phyloP scores from a whole-genome alignment of 2,888 invertebrate genomes.

The Pollenia griseotomentosa region DNA sequence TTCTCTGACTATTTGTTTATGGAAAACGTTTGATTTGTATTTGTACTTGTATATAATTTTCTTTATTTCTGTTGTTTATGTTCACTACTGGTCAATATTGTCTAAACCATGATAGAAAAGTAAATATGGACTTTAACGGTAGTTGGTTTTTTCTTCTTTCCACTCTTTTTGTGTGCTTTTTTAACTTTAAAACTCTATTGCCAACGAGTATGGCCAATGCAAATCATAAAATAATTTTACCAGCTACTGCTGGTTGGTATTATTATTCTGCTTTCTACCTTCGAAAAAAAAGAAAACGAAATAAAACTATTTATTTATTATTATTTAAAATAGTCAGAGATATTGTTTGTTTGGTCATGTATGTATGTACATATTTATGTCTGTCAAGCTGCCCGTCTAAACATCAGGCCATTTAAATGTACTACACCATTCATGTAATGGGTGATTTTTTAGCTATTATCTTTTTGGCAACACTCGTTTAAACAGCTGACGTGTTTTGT shows the following conservation, averaged over 20 bases:
- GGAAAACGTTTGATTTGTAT: slow-evolving; percentile 41
- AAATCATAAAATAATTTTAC: slow-evolving; percentile 55
- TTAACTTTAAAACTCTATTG: slow-evolving; percentile 20
- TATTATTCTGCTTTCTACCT: slow-evolving; percentile 35
- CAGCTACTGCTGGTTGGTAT: slow-evolving; percentile 41
- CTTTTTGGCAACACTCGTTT: too few species aligned
- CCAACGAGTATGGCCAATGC: slow-evolving; percentile 52
- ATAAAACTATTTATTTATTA: slow-evolving; percentile 49
- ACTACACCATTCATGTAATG: background rate
- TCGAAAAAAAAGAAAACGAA: background rate
- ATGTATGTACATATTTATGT: background rate
- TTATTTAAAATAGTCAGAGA: slow-evolving; percentile 56
- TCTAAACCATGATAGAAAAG: slow-evolving; percentile 59
- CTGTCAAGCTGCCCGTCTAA: background rate
- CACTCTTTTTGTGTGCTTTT: background rate
- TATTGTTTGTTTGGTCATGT: slow-evolving; percentile 49
- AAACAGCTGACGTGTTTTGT: too few species aligned
- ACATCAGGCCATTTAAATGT: background rate
- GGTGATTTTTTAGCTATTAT: too few species aligned
- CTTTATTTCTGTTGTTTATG: slow-evolving; percentile 32
- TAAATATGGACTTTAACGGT: slow-evolving; percentile 66
- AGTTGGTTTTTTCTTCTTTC: slow-evolving; percentile 9
- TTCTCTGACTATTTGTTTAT: slow-evolving; percentile 24
- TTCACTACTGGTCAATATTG: slow-evolving; percentile 68
- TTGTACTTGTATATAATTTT: slow-evolving; percentile 44